Conservation (phyloP, 2,888 invertebrate genomes). For the Drosophila mimetica region DNA sequence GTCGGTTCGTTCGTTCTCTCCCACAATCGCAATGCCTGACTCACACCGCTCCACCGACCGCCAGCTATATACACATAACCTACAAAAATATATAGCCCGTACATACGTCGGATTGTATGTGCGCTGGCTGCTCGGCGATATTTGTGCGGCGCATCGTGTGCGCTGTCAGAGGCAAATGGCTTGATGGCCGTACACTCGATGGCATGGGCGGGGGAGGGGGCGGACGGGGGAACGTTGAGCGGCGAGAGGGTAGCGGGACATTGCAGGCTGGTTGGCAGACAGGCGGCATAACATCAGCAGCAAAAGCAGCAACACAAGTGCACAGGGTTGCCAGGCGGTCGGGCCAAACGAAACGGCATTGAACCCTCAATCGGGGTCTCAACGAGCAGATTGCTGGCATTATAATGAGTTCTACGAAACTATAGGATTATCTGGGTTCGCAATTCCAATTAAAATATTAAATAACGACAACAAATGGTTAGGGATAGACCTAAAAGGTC, state of each 20-base stretch:
- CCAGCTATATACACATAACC: constrained; percentile 83
- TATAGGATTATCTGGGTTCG: background rate
- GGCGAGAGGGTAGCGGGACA: constrained; percentile 44
- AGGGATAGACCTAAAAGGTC: background rate
- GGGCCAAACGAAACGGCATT: constrained; percentile 56
- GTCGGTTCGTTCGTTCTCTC: constrained; percentile 64
- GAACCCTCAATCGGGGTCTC: constrained; percentile 26
- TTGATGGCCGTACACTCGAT: constrained; percentile 57
- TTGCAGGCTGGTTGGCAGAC: constrained; percentile 72
- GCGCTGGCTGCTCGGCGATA: constrained; percentile 66
- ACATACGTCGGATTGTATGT: constrained; percentile 49
- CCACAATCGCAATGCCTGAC: constrained; percentile 73
- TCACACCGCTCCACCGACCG: constrained; percentile 64
- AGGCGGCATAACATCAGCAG: constrained; percentile 79
- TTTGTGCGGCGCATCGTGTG: constrained; percentile 67
- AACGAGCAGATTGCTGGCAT: constrained; percentile 10
- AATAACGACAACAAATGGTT: background rate
- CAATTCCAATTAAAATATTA: background rate
- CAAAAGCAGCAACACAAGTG: constrained; percentile 58
- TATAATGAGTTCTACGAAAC: constrained; percentile 3
- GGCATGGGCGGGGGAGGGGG: constrained; percentile 27
- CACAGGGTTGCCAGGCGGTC: constrained; percentile 58
- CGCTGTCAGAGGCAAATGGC: constrained; percentile 68
- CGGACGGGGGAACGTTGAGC: constrained; percentile 19
- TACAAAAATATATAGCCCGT: constrained; percentile 79